Conservation (phyloP, 1,140 invertebrate genomes). For the Meteorus sp. region DNA sequence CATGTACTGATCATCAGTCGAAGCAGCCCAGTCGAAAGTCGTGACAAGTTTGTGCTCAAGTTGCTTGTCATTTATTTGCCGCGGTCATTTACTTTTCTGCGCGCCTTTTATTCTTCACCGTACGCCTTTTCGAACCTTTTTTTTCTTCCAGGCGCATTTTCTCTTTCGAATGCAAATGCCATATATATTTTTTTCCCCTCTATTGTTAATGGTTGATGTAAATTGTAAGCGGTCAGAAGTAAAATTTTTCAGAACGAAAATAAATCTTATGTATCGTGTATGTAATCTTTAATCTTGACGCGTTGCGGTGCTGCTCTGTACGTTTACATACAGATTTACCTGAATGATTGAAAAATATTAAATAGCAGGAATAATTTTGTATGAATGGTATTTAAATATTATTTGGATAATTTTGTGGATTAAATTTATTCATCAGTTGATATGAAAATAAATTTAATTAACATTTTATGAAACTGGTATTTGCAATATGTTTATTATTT, state of each 20-base stretch:
- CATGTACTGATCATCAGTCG: background rate
- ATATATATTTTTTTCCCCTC: no score
- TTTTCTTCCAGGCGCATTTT: constrained; percentile 8
- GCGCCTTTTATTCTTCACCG: background rate
- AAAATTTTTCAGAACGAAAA: constrained; percentile 6
- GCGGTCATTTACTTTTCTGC: constrained; percentile 4
- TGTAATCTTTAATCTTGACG: background rate
- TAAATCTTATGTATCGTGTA: constrained; percentile 1
- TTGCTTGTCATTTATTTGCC: background rate
- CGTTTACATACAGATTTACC: background rate
- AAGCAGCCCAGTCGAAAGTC: constrained; percentile 5
- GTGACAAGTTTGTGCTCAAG: background rate
- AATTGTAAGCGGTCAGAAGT: constrained; percentile 6
- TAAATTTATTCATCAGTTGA: no score
- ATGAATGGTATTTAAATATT: no score
- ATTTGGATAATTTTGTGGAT: no score
- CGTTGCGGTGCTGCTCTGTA: background rate
- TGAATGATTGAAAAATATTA: no score
- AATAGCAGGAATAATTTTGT: no score
- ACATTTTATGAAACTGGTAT: no score
- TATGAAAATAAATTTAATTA: no score
- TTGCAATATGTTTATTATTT: no score
- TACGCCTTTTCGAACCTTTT: background rate
- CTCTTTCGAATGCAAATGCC: constrained; percentile 3
- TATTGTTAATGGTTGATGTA: constrained; percentile 2